Evolutionary conservation across 2,113 vertebrate genomes (phyloP), one percentile per base, ranked within the genome.

Genomic region (Serilophus lunatus): DNA sequence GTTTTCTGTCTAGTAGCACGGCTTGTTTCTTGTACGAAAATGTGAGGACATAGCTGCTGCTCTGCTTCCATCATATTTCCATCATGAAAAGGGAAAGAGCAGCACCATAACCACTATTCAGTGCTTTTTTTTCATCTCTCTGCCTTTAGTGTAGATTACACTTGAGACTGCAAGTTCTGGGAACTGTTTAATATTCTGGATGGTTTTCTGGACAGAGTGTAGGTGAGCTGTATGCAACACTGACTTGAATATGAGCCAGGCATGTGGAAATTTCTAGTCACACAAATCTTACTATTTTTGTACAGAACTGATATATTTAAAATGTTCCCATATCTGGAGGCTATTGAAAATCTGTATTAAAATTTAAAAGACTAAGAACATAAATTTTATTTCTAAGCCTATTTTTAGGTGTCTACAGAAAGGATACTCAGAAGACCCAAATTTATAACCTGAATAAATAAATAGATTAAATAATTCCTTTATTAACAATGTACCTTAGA

Each of bases 401-500:
- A n/a, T n/a, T 88, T 84, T 65, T 68, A 71, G 45, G 13, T 86
- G 40, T 26, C 53, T 87, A 35, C 22, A 65, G 33, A 84, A 79
- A 79, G 36, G 19, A 64, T 45, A 61, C 29, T 79, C 13, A 76
- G n/a, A 33, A 51, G 75, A 45, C 31, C 81, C 2, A 65, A 15
- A 42, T 66, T 60, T 57, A 13, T 83, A 74, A 82, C 70, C 29
- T 1, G 8, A 91, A 81, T 66, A 26, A 80, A 92, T 25, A 60
- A 84, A 63, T 33, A 61, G 44, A 82, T 63, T 5, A 76, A 70
- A 16, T 25, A 68, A 86, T 68, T 71, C 31, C 22, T 87, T 18
- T 82, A 13, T 95, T 84, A 90, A 45, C 12, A 71, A 40, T 63
- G 59, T 97, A 97, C 96, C 98, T 99, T 99, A 96, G 98, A 49